phyloP scores from a whole-genome alignment of 2,888 invertebrate genomes.

The Tetropium fuscum region DNA sequence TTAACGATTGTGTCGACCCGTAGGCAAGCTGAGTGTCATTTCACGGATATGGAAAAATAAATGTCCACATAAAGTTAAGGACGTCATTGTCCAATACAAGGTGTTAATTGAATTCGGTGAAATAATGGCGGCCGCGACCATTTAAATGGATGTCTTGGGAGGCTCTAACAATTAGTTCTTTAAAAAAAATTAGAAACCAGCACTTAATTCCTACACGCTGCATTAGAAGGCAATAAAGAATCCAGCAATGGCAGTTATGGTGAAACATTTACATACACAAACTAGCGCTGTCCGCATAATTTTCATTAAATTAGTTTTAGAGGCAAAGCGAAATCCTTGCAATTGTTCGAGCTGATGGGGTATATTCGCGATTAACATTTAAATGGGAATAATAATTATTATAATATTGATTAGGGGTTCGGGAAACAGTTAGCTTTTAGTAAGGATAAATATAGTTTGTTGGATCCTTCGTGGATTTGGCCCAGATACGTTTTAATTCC shows the following conservation, averaged over 20 bases:
- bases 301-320: conserved; percentile 30
- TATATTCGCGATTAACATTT: conserved; percentile 36
- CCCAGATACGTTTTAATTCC: conserved; percentile 18
- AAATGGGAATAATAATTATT: conserved; percentile 29
- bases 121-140: conserved; percentile 17
- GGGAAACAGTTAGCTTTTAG: conserved; percentile 13
- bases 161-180: conserved; percentile 13
- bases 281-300: conserved; percentile 15
- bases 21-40: not conserved
- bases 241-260: conserved; percentile 19
- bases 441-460: conserved; percentile 23
- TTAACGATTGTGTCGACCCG: no score
- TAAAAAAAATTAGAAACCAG: conserved; percentile 20
- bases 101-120: conserved; percentile 25
- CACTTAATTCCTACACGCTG: conserved; percentile 18
- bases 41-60: conserved; percentile 5
- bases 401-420: conserved; percentile 17
- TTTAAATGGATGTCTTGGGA: conserved; percentile 20
- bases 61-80: conserved; percentile 8
- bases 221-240: conserved; percentile 18
- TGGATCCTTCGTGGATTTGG: conserved; percentile 19
- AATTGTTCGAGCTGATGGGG: conserved; percentile 30
- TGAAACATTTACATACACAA: conserved; percentile 24
- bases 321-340: conserved; percentile 28
- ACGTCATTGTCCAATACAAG: conserved; percentile 14